These are phyloP conservation scores for Hypsopygia costalis DNA, from an alignment of 2,888 invertebrate species.

Conservation along the genomic window DNA sequence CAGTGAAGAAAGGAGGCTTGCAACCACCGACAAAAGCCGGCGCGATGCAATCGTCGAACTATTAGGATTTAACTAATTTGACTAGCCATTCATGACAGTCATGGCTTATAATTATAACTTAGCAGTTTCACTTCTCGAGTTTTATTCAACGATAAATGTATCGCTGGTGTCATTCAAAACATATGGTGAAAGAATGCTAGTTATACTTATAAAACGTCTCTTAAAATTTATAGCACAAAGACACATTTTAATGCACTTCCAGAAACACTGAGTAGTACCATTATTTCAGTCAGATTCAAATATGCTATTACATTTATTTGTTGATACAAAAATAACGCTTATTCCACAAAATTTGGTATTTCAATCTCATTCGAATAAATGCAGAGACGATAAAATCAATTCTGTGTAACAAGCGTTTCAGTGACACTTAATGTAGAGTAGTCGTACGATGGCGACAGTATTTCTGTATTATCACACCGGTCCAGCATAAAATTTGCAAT, in stretches of 20 bases:
- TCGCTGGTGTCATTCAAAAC: not conserved
- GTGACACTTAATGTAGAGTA: slow-evolving; percentile 14
- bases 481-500: slow-evolving; percentile 38
- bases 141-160: not conserved
- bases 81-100: slow-evolving; percentile 48
- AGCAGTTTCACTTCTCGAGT: slow-evolving; percentile 22
- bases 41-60: slow-evolving; percentile 18
- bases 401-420: slow-evolving; percentile 47
- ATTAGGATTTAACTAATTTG: slow-evolving; percentile 27
- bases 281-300: slow-evolving; percentile 26
- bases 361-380: slow-evolving; percentile 72
- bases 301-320: slow-evolving; percentile 30
- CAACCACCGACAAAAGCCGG: slow-evolving; percentile 29
- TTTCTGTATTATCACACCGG: slow-evolving; percentile 20
- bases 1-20: slow-evolving; percentile 63
- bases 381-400: slow-evolving; percentile 63
- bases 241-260: slow-evolving; percentile 25
- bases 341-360: slow-evolving; percentile 45
- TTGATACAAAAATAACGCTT: slow-evolving; percentile 28
- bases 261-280: slow-evolving; percentile 36
- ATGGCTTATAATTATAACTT: slow-evolving; percentile 34
- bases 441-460: slow-evolving; percentile 10
- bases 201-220: slow-evolving; percentile 4
- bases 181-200: not conserved
- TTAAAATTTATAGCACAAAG: slow-evolving; percentile 11